Base-by-base conservation (phyloP, 2,797 vertebrate genomes). In the Myotis pilosus region DNA sequence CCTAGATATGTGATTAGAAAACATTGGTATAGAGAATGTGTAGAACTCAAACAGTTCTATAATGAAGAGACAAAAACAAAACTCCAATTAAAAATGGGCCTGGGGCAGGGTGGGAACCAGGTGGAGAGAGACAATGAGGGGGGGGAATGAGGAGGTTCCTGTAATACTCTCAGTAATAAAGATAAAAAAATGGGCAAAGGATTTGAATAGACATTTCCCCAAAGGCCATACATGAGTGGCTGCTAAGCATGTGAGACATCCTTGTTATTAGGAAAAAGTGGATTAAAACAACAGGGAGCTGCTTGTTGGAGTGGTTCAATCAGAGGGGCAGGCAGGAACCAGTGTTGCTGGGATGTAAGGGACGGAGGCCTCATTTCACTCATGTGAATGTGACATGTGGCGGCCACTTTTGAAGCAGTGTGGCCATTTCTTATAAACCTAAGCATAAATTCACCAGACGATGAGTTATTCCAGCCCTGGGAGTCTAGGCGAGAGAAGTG, bases 251-350 rank as follows among this genome's bases (percentile, higher is more conserved):
- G 25, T 1, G 23, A 20, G 25, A 33, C 0, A 44, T 72, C 22
- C 1, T 33, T 62, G 10, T n/a, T 76, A 49, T 12, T 19, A 91
- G 17, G 4, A 66, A 66, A 55, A 80, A 28, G 15, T 3, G 68
- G 19, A 57, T 55, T 38, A 57, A 60, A 74, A 22, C 10, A 0
- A 30, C 30, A 3, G 5, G 0, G 12, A 69, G 47, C 36, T 20
- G 9, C 53, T 62, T 13, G 60, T 30, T 28, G 28, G 16, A 20
- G 53, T 12, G 60, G 41, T 78, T 87, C 33, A 41, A 47, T 25
- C 12, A 71, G 28, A 66, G 11, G 16, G 23, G 62, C 9, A 76
- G 60, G 30, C 60, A 30, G 60, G 28, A 62, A 30, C 28, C 60
- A 62, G 12, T 30, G 28, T 16, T 30, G 60, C 28, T 30, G 28